Base-by-base conservation (phyloP, 2,888 invertebrate species). In the Empis livida region DNA sequence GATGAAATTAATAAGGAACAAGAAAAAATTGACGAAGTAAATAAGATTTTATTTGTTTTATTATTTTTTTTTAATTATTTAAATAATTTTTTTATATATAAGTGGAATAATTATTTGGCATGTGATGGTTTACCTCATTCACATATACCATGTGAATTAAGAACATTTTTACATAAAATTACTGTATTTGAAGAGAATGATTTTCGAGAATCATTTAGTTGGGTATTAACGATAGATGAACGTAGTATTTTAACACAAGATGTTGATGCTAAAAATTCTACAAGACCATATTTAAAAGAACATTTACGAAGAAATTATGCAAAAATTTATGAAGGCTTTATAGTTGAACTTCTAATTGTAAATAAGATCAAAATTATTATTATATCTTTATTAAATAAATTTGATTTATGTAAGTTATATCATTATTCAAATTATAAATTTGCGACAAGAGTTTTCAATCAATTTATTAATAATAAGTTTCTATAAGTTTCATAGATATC, bases 91-190 rank as follows among this genome's bases (percentile, higher is more conserved):
- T 35, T 5, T 14, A n/a, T 20, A 1, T 35, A 1, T n/a, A 14
- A 61, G 48, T 65, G 65, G 67, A 46, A 54, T 4, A 55, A 54
- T 10, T 60, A 56, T 48, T 16, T 63, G 11, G 49, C 51, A 6
- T 65, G 67, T 32, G 59, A 60, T 47, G 60, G 58, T 0, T 38
- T 64, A 11, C 67, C 65, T 1, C 57, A 59, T 17, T 55, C 63
- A 1, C 52, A 57, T 43, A 17, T 50, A 10, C 62, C 65, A 1
- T 52, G 57, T 3, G 57, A 59, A 16, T 50, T 67, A 43, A 57
- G 62, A 11, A 51, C 51, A 2, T 63, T 60, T 46, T 46, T 64
- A 5, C 53, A 45, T 4, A 58, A 60, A 44, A 41, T 52, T n/a
- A 54, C 53, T 0, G 20, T 51, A 38, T 56, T 51, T 23, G 61